Conservation (phyloP, 2,888 invertebrate genomes). For the Leucophenga maculata region DNA sequence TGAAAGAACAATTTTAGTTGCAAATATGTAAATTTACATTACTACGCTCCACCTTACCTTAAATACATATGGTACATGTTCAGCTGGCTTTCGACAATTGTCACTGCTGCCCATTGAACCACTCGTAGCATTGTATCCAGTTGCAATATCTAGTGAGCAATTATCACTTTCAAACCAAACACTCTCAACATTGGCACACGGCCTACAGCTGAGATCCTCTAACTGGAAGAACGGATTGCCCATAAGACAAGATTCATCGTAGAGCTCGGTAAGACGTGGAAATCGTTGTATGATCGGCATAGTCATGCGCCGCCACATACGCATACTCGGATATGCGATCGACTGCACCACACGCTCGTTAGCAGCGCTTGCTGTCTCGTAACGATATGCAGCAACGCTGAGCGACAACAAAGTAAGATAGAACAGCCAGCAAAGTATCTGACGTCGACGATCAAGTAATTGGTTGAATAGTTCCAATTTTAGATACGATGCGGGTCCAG, state of each 20-base stretch:
- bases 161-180: slow-evolving; percentile 71
- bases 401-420: slow-evolving; percentile 65
- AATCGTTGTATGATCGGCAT: slow-evolving; percentile 84
- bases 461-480: slow-evolving; percentile 71
- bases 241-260: slow-evolving; percentile 88
- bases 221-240: slow-evolving; percentile 88
- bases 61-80: slow-evolving; percentile 74
- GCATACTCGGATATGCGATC: slow-evolving; percentile 86
- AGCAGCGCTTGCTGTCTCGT: slow-evolving; percentile 65
- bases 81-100: slow-evolving; percentile 49
- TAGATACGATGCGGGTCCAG: slow-evolving; percentile 55
- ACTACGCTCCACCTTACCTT: slow-evolving; percentile 71
- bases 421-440: slow-evolving; percentile 69
- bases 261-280: slow-evolving; percentile 82
- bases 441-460: slow-evolving; percentile 69
- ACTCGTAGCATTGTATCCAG: background rate
- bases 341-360: slow-evolving; percentile 73
- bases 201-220: slow-evolving; percentile 88
- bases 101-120: slow-evolving; percentile 24
- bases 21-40: slow-evolving; percentile 5
- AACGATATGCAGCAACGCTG: slow-evolving; percentile 64
- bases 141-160: slow-evolving; percentile 29
- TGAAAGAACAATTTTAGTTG: slow-evolving; percentile 32
- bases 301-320: slow-evolving; percentile 80
- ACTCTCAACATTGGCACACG: slow-evolving; percentile 81